Evolutionary conservation across 2,888 invertebrate species (phyloP), one percentile per base, ranked within the genome.

Genomic region (Lasioglossum calceatum): DNA sequence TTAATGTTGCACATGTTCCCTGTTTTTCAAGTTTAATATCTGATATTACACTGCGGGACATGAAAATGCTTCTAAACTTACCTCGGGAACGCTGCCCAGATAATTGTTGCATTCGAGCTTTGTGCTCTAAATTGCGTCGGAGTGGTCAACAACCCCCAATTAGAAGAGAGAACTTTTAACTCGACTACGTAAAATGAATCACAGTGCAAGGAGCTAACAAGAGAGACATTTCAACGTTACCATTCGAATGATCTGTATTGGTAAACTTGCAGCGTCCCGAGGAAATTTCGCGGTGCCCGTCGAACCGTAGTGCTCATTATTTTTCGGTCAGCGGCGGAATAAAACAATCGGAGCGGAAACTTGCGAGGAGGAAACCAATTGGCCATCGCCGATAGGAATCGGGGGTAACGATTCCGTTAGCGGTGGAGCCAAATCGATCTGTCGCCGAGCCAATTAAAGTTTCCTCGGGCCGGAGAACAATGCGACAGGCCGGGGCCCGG

Each of bases 371-470:
- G 42, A 42, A 64, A 74, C 74, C 84, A 84, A 85, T 84, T 73
- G 82, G 32, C 58, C 61, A 74, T 54, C 77, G 67, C 23, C 81
- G 85, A 85, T 86, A 77, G 72, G 77, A 54, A 80, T 82, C 86
- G 74, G 36, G 67, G 50, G 81, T 82, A 85, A 87, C 88, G 85
- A 87, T 87, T 87, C 78, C 79, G 87, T 87, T 83, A 87, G 58
- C 77, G 75, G 70, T 0, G 4, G 12, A 70, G 64, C 80, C 72
- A 70, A 81, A 82, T 84, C 88, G 87, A 85, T 82, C 82, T 82
- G 88, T 85, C 85, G 75, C 76, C 61, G 81, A 83, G 84, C 81
- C 88, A 88, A 88, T 88, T 88, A 88, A 88, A 87, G 83, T 88
- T 88, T 83, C 82, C 79, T 44, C 47, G 50, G 72, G 4, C 67